Evolutionary conservation across 2,797 vertebrate species (phyloP), one percentile per base, ranked within the genome.

Genomic region (Bucorvus abyssinicus): DNA sequence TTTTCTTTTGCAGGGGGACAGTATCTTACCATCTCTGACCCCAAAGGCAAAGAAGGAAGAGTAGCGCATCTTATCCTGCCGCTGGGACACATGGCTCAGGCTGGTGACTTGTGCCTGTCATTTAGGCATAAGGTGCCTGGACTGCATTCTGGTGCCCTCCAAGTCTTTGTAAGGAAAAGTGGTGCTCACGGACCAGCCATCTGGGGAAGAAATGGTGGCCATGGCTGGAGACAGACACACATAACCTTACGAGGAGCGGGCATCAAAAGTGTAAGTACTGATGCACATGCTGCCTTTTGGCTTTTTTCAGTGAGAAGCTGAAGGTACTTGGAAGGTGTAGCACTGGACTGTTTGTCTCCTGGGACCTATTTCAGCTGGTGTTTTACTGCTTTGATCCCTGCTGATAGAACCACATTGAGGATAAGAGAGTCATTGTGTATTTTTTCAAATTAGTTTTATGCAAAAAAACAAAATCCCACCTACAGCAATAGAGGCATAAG

Each of bases 161-260:
- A 99, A 75, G 98, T 99, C 95, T 99, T 99, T 42, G 98, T 99
- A 87, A 98, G 99, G 96, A 99, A 98, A 55, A 98, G 95, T 0
- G 98, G 98, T 27, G 97, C 98, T 96, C 98, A 98, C 0, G 99
- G 98, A 55, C 98, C 98, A 2, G 98, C 99, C 2, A 95, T 99
- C 5, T 99, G 99, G 99, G 98, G 99, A 32, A 98, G 99, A 56
- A 99, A 98, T 0, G 98, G 99, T 9, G 99, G 99, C 76, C 98
- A 97, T 2, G 98, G 99, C 96, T 99, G 99, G 99, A 99, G 99
- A 83, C 98, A 98, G 84, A 99, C 99, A 20, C 98, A 99, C 77
- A 98, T 99, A 95, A 99, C 98, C 16, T 84, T 99, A 89, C 98
- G 90, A 97, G 99, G 98, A 60, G 97, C 93, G 4, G 98, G 98